Evolutionary conservation across 2,888 invertebrate species (phyloP).

Genomic region (Sesia bembeciformis): DNA sequence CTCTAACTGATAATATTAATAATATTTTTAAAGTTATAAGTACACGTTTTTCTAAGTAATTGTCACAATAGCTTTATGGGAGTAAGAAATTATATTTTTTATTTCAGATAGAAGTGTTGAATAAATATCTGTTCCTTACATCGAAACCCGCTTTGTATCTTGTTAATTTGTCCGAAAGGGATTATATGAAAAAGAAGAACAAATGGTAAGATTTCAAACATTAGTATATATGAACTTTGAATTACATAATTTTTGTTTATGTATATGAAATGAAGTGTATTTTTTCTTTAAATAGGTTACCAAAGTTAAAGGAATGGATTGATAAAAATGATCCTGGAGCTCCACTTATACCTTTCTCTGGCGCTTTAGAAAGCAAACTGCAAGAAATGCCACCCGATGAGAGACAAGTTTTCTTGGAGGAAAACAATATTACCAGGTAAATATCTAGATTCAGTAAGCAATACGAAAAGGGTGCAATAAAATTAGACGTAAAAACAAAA

Average conservation of each 20-base stretch:
- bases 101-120: slow-evolving; percentile 93
- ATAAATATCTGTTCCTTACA: slow-evolving; percentile 96
- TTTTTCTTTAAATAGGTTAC: slow-evolving; percentile 76
- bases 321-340: slow-evolving; percentile 97
- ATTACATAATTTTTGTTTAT: background rate
- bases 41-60: too few relatives aligned
- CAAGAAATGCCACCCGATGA: slow-evolving; percentile 88
- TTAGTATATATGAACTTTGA: background rate
- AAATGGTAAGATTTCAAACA: slow-evolving; percentile 85
- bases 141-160: slow-evolving; percentile 98
- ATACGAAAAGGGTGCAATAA: too few relatives aligned
- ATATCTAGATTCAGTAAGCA: background rate
- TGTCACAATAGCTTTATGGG: too few relatives aligned
- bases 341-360: slow-evolving; percentile 96
- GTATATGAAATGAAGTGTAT: background rate
- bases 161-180: slow-evolving; percentile 97
- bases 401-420: slow-evolving; percentile 85
- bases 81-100: background rate
- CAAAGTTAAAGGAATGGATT: slow-evolving; percentile 99
- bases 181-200: slow-evolving; percentile 98
- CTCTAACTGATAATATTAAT: too few relatives aligned
- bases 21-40: too few relatives aligned
- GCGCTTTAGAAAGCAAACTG: slow-evolving; percentile 89
- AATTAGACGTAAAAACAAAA: too few relatives aligned
- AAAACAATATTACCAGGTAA: slow-evolving; percentile 87